A percentile compares a stretch with the other conserved stretches of the same genome.
Evolutionary conservation across 1,140 invertebrate species (phyloP).

Genomic region (Riptortus pedestris): DNA sequence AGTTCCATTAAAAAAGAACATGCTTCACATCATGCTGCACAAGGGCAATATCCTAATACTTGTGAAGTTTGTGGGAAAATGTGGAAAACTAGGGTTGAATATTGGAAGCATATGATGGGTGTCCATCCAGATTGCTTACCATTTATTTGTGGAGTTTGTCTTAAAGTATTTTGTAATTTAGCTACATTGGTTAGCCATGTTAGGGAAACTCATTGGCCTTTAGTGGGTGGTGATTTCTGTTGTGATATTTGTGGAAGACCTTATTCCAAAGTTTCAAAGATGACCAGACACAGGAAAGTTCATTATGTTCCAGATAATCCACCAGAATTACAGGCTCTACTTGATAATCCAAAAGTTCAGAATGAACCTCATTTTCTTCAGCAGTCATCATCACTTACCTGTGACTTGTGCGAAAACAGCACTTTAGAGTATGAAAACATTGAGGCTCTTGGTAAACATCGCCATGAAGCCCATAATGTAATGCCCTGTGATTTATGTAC

Average conservation of each 20-base stretch:
- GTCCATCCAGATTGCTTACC: slow-evolving; percentile 44
- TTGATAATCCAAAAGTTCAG: slow-evolving; percentile 22
- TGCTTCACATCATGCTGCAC: slow-evolving; percentile 40
- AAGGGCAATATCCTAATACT: slow-evolving; percentile 37
- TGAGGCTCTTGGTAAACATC: slow-evolving; percentile 45
- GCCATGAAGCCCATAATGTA: slow-evolving; percentile 43
- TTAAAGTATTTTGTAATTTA: slow-evolving; percentile 43
- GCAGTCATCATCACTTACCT: slow-evolving; percentile 4
- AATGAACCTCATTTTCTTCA: slow-evolving; percentile 14
- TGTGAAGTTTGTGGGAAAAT: slow-evolving; percentile 43
- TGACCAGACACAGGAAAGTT: slow-evolving; percentile 44
- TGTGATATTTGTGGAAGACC: slow-evolving; percentile 46
- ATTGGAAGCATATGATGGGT: slow-evolving; percentile 47
- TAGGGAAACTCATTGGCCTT: slow-evolving; percentile 40
- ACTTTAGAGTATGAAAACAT: slow-evolving; percentile 39
- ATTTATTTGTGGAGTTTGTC: slow-evolving; percentile 44
- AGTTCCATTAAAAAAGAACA: slow-evolving; percentile 41
- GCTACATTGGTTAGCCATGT: slow-evolving; percentile 40
- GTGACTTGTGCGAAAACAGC: slow-evolving; percentile 35
- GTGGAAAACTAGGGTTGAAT: slow-evolving; percentile 45
- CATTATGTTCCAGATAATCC: slow-evolving; percentile 34
- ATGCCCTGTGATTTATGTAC: slow-evolving; percentile 52
- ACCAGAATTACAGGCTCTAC: slow-evolving; percentile 24
- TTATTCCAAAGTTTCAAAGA: slow-evolving; percentile 46
- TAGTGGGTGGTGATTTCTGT: slow-evolving; percentile 42